phyloP scores from a whole-genome alignment of 1,140 invertebrate genomes.

The Fopius arisanus region DNA sequence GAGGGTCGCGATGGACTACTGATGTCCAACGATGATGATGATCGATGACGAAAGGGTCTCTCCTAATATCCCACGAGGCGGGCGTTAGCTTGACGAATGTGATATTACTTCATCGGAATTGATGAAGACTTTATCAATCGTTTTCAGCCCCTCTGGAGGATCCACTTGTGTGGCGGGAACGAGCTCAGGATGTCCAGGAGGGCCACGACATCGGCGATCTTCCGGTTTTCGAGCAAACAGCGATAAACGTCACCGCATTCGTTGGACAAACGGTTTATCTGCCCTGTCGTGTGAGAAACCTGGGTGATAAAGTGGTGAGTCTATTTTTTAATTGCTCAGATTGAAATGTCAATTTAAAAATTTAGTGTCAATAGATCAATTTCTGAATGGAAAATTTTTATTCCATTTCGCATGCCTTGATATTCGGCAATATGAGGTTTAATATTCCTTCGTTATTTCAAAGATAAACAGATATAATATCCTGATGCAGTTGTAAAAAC shows the following conservation, averaged over 20 bases:
- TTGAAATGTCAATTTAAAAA: too few species aligned
- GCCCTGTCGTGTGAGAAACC: slow-evolving; percentile 69
- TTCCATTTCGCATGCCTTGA: too few species aligned
- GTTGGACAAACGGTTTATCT: slow-evolving; percentile 70
- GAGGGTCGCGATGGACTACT: not conserved
- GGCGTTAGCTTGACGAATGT: not conserved
- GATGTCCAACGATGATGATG: not conserved
- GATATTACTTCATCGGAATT: not conserved
- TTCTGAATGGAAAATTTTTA: too few species aligned
- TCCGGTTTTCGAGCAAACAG: slow-evolving; percentile 60
- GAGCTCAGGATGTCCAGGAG: slow-evolving; percentile 40
- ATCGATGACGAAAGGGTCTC: not conserved
- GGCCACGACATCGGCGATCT: slow-evolving; percentile 41
- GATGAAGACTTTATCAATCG: slow-evolving; percentile 2
- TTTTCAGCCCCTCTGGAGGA: slow-evolving; percentile 46
- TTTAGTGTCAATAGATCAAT: too few species aligned
- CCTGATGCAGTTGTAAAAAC: too few species aligned
- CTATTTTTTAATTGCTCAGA: too few species aligned
- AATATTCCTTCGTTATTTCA: too few species aligned
- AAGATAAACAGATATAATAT: too few species aligned
- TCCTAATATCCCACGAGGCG: too few species aligned
- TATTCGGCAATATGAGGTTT: too few species aligned
- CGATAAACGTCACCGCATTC: slow-evolving; percentile 65
- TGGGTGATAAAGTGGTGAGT: slow-evolving; percentile 72
- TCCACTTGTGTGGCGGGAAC: slow-evolving; percentile 43